Evolutionary conservation across 2,797 vertebrate genomes (phyloP).

Genomic region (Siniperca scherzeri): DNA sequence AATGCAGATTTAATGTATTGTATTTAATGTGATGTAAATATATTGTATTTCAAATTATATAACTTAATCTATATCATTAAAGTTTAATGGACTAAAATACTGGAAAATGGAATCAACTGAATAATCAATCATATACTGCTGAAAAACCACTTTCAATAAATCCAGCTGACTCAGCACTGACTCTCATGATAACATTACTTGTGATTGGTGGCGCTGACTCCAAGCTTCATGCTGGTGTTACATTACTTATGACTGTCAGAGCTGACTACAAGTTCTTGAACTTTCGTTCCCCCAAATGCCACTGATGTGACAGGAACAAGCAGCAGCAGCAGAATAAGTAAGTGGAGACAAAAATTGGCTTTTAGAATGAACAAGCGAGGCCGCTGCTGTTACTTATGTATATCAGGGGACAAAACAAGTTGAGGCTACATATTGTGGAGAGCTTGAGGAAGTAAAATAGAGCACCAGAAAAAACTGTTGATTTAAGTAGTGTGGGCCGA

Average conservation of each 20-base stretch:
- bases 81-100: too few relatives aligned
- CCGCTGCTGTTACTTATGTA: background rate
- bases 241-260: conserved; percentile 48
- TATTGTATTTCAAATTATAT: background rate
- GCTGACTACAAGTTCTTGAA: conserved; percentile 28
- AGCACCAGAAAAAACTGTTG: background rate
- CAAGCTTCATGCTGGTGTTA: conserved; percentile 12
- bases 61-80: background rate
- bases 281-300: conserved; percentile 28
- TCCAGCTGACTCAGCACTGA: conserved; percentile 32
- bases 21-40: too few relatives aligned
- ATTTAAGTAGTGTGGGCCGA: too few relatives aligned
- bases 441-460: background rate
- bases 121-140: conserved; percentile 39
- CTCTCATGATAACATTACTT: conserved; percentile 29
- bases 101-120: background rate
- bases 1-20: background rate
- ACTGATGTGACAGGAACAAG: conserved; percentile 43
- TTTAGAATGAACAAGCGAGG: conserved; percentile 16
- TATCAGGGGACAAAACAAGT: conserved; percentile 12
- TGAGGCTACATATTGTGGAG: background rate
- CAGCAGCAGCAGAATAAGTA: conserved; percentile 14
- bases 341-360: conserved; percentile 20
- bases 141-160: background rate
- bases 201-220: conserved; percentile 52